These are phyloP conservation scores for Syngnathus rostellatus DNA, from an alignment of 2,797 vertebrate genomes.

Conservation along the genomic window DNA sequence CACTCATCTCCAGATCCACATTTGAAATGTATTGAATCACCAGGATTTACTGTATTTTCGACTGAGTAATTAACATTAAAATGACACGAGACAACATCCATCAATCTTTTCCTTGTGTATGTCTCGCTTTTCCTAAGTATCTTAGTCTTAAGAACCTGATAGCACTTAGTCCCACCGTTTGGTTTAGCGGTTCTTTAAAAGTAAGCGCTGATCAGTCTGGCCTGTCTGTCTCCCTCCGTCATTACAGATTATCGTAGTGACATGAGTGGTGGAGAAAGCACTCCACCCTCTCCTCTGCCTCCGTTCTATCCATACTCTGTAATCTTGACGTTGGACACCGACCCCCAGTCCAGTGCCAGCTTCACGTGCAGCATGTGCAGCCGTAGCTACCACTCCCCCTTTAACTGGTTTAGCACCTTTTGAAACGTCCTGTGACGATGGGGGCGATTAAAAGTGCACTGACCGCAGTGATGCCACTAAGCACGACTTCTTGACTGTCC, in stretches of 20 bases:
- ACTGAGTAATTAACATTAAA: too few species aligned
- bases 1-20: too few species aligned
- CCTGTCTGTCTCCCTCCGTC: conserved; percentile 18
- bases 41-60: too few species aligned
- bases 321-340: conserved; percentile 50
- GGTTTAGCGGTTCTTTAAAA: conserved; percentile 39
- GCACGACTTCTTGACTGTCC: conserved; percentile 32
- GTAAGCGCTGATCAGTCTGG: conserved; percentile 59
- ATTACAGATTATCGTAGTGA: conserved; percentile 28
- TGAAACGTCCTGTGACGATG: conserved; percentile 53
- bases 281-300: conserved; percentile 45
- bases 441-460: conserved; percentile 54
- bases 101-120: too few species aligned
- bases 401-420: conserved; percentile 46
- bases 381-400: conserved; percentile 29
- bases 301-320: conserved; percentile 39
- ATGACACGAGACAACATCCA: too few species aligned
- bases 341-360: conserved; percentile 54
- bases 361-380: conserved; percentile 45
- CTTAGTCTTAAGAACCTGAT: background rate
- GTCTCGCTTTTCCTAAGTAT: background rate
- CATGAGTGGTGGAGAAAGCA: conserved; percentile 40
- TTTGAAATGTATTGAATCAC: too few species aligned
- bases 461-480: conserved; percentile 49
- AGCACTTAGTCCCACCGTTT: background rate